Base-by-base conservation (phyloP, 2,888 invertebrate species). In the Apomyelois bistriatella region DNA sequence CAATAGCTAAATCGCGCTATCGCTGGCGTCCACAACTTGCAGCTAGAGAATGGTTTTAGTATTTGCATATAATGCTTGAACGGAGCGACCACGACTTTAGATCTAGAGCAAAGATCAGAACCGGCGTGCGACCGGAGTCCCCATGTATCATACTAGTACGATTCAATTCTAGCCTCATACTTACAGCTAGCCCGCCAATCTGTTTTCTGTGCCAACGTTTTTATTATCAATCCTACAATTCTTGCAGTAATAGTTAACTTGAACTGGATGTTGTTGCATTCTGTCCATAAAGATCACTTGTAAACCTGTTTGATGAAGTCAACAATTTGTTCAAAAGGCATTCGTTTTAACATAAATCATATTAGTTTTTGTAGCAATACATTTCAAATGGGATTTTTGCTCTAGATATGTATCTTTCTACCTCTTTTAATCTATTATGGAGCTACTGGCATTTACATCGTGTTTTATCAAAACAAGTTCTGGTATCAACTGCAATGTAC, bases 11-110 rank as follows among this genome's bases (percentile, higher is more conserved):
- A 53, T 60, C 59, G 58, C 64, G 64, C 63, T 75, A 72, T 74
- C 80, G 81, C 80, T 78, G 59, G 61, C 69, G 72, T 76, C 65
- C 66, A 56, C 68, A 70, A 70, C 77, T 78, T 77, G 68, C 59
- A 68, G 63, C 74, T 58, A 51, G 70, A 73, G 77, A 79, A 72
- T 60, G 73, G 74, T 61, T 66, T 64, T 61, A 68, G 59, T 70
- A 84, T 86, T 86, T 82, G 80, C 84, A 85, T 85, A 86, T 84
- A 85, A 85, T 82, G 79, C 78, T 65, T 68, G 73, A 74, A 74
- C 73, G 74, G 77, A 60, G 79, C 78, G 77, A 76, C 80, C 82
- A 82, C 83, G 81, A 82, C 60, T 71, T 64, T 54, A 84, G 85
- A 85, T 85, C 79, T 86, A 64, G 85, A 85, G 81, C 85, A 80